Evolutionary conservation across 2,113 vertebrate species (phyloP).

Genomic region (Ailurus styani): DNA sequence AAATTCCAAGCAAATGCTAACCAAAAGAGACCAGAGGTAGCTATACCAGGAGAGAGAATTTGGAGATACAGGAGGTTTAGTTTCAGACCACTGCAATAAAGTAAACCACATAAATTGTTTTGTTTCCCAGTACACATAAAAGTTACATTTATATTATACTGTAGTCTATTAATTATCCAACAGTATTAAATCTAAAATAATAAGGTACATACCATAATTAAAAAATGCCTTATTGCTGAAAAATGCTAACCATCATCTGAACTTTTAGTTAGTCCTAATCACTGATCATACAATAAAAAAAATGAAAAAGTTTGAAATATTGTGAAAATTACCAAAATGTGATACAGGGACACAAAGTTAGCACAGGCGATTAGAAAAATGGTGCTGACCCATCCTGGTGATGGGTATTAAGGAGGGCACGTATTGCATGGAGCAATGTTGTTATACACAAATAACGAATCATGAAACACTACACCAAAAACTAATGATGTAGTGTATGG

Average conservation of each 20-base stretch:
- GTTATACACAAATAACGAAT: too few species aligned
- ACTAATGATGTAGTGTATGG: too few species aligned
- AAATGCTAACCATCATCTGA: neutral
- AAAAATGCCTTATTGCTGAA: neutral
- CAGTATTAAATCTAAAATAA: neutral
- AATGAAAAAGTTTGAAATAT: neutral
- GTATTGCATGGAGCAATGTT: too few species aligned
- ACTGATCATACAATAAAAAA: neutral
- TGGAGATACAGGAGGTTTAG: neutral
- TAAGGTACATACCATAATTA: neutral
- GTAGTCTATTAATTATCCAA: neutral
- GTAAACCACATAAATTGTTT: neutral
- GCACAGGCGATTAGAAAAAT: neutral
- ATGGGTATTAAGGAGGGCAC: too few species aligned
- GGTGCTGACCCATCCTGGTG: neutral
- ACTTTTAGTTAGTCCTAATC: neutral
- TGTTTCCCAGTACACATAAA: neutral
- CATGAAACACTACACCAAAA: too few species aligned
- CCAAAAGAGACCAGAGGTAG: neutral
- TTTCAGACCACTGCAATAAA: neutral
- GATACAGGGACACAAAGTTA: neutral
- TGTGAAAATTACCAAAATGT: neutral
- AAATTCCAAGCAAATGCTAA: neutral
- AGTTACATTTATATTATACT: neutral
- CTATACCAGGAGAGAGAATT: neutral